phyloP scores from a whole-genome alignment of 2,888 invertebrate genomes.

The Ophion ellenae region DNA sequence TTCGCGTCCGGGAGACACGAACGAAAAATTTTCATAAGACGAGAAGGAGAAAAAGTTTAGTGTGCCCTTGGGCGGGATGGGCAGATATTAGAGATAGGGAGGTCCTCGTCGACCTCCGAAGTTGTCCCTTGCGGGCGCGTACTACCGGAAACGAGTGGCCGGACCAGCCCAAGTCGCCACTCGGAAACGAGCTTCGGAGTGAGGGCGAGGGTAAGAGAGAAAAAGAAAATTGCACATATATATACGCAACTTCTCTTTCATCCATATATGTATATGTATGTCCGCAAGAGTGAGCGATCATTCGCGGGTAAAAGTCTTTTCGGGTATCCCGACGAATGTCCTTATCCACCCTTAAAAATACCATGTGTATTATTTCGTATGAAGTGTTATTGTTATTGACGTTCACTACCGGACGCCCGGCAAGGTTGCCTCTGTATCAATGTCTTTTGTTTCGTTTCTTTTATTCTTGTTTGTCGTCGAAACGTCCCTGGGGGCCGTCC shows the following conservation, averaged over 20 bases:
- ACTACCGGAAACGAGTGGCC: conserved; percentile 83
- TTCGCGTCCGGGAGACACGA: conserved; percentile 8
- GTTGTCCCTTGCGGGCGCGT: conserved; percentile 67
- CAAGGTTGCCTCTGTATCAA: conserved; percentile 64
- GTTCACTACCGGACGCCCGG: conserved; percentile 79
- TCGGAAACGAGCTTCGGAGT: conserved; percentile 56
- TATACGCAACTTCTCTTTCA: not conserved
- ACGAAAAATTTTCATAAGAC: conserved; percentile 49
- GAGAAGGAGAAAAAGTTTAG: conserved; percentile 60
- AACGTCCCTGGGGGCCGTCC: conserved; percentile 16
- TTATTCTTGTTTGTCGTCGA: not conserved
- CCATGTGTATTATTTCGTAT: conserved; percentile 12
- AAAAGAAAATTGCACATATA: conserved; percentile 33
- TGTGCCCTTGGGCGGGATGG: conserved; percentile 63
- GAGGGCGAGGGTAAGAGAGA: conserved; percentile 44
- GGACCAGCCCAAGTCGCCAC: conserved; percentile 81
- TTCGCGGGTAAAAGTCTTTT: conserved; percentile 52
- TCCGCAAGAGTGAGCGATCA: conserved; percentile 53
- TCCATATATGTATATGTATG: conserved; percentile 15
- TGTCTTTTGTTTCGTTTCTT: not conserved
- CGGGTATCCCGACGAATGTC: conserved; percentile 36
- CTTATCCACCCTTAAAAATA: conserved; percentile 48
- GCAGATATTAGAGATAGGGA: conserved; percentile 59
- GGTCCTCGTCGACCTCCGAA: conserved; percentile 61
- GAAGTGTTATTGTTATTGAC: conserved; percentile 38